These are phyloP conservation scores for Mesembrinibis cayennensis DNA, from an alignment of 2,113 vertebrate genomes.

Conservation along the genomic window DNA sequence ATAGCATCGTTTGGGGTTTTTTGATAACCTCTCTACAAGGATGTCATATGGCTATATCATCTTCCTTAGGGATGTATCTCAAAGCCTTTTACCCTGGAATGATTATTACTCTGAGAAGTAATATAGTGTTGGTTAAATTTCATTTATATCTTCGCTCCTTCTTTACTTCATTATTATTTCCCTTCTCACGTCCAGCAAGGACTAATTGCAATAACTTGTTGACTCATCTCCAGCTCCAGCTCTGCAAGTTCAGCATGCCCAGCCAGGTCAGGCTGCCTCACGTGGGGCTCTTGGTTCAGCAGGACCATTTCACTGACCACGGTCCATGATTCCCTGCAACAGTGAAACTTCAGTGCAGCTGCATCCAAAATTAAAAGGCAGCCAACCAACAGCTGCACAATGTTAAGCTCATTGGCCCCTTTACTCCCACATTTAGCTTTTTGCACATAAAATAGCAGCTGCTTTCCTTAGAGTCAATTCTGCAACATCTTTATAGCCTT, in stretches of 20 bases:
- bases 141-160: background rate
- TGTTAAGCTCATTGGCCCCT: background rate
- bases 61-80: background rate
- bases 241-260: background rate
- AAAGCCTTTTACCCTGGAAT: background rate
- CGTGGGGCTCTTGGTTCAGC: background rate
- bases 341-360: background rate
- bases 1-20: background rate
- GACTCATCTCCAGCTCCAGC: background rate
- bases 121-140: background rate
- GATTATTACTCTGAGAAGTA: background rate
- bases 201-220: background rate
- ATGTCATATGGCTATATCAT: background rate
- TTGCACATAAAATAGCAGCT: slow-evolving; percentile 4
- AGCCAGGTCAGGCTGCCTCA: background rate
- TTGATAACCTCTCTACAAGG: background rate
- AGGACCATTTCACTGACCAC: background rate
- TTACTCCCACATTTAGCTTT: background rate
- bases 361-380: background rate
- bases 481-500: background rate
- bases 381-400: background rate
- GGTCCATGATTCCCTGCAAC: fast-evolving
- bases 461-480: slow-evolving; percentile 28
- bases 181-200: background rate
- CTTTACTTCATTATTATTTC: background rate